Percentiles rank a stretch among this genome's conserved stretches.
These are phyloP conservation scores for Ooceraea biroi DNA, from an alignment of 1,140 invertebrate species.

Conservation along the genomic window DNA sequence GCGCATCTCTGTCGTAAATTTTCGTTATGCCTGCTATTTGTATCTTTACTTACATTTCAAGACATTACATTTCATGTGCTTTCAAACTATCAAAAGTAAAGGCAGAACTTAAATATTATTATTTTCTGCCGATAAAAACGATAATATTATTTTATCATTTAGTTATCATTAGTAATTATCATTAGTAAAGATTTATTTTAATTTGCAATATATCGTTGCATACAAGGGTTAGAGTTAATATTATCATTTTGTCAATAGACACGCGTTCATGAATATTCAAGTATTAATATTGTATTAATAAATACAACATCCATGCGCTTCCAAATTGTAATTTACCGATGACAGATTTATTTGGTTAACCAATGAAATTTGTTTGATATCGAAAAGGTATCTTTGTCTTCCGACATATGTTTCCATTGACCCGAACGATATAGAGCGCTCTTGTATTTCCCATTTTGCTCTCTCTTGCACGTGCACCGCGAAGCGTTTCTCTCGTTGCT, in stretches of 20 bases:
- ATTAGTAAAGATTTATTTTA: neutral
- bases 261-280: neutral
- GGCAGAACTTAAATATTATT: neutral
- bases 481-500: conserved; percentile 10
- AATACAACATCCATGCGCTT: neutral
- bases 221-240: neutral
- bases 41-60: too few species aligned
- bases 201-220: neutral
- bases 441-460: neutral
- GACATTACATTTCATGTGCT: neutral
- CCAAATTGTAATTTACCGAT: neutral
- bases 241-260: neutral
- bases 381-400: neutral
- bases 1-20: neutral
- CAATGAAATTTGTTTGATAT: neutral
- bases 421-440: neutral
- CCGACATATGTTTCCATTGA: conserved; percentile 28
- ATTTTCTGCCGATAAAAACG: neutral
- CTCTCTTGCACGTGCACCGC: neutral
- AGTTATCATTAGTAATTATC: neutral
- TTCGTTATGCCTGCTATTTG: neutral
- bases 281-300: too few species aligned
- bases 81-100: neutral
- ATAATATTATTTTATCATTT: neutral
- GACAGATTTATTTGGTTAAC: neutral